Percentiles rank a stretch among this genome's conserved stretches.
Evolutionary conservation across 2,797 vertebrate genomes (phyloP).

Genomic region (Pipistrellus kuhlii): DNA sequence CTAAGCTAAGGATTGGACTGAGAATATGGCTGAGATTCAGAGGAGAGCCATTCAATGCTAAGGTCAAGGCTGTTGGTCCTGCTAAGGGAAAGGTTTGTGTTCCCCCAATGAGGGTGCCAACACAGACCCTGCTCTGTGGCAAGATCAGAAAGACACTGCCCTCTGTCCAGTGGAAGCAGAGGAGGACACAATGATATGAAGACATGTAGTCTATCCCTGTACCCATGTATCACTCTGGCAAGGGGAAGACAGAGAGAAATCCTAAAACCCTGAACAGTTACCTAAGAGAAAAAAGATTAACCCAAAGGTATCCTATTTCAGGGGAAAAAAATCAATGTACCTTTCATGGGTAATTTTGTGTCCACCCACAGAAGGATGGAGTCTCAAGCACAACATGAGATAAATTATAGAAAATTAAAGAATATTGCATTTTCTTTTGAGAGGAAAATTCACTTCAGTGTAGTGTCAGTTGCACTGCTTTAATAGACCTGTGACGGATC

Average conservation of each 20-base stretch:
- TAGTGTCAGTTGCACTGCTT: background rate
- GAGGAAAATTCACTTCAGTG: background rate
- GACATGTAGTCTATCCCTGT: fast-evolving
- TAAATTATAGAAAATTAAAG: conserved; percentile 32
- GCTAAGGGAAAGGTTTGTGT: background rate
- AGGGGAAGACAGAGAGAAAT: background rate
- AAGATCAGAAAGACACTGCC: background rate
- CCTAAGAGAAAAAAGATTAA: background rate
- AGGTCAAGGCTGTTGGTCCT: background rate
- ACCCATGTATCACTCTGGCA: background rate
- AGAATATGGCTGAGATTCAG: background rate
- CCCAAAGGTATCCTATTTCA: background rate
- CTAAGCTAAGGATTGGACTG: background rate
- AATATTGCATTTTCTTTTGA: background rate
- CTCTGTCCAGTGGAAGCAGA: background rate
- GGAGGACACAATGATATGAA: background rate
- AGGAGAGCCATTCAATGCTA: background rate
- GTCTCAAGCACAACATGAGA: background rate
- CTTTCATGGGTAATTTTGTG: background rate
- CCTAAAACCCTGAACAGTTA: background rate
- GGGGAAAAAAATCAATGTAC: background rate
- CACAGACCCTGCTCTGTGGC: background rate
- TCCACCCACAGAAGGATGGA: background rate
- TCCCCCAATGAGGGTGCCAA: background rate
- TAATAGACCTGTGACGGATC: background rate